Evolutionary conservation across 2,797 vertebrate species (phyloP).

Genomic region (Clarias pachynema): DNA sequence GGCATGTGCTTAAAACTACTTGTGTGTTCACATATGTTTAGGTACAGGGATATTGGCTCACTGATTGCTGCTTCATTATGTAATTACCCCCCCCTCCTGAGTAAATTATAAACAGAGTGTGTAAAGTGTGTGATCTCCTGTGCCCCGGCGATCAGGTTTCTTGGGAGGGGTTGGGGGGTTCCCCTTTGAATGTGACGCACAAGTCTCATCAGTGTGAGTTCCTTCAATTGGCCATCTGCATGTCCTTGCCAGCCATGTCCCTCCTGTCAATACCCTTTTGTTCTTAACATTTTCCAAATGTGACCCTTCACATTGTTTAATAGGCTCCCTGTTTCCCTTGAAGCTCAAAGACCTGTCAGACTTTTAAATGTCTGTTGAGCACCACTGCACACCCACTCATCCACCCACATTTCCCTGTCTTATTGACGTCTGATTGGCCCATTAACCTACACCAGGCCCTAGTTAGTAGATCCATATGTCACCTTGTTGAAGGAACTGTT

Average conservation of each 20-base stretch:
- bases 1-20: background rate
- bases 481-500: conserved; percentile 57
- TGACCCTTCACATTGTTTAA: conserved; percentile 47
- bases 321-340: conserved; percentile 53
- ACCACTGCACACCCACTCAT: conserved; percentile 52
- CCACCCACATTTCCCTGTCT: conserved; percentile 62
- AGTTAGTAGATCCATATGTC: conserved; percentile 65
- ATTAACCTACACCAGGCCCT: conserved; percentile 77
- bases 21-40: conserved; percentile 19
- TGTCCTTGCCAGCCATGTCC: conserved; percentile 51
- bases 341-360: conserved; percentile 63
- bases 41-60: conserved; percentile 16
- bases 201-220: conserved; percentile 54
- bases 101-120: conserved; percentile 71
- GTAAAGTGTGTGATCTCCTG: conserved; percentile 61
- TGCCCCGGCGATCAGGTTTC: conserved; percentile 57
- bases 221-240: conserved; percentile 61
- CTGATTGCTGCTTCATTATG: conserved; percentile 63
- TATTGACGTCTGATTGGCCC: conserved; percentile 85
- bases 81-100: conserved; percentile 55
- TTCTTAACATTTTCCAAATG: conserved; percentile 75
- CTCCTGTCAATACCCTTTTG: conserved; percentile 59
- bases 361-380: conserved; percentile 36
- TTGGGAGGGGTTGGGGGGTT: conserved; percentile 9
- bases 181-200: conserved; percentile 60